Evolutionary conservation across 2,113 vertebrate species (phyloP), one percentile per base, ranked within the genome.

Genomic region (Oryctolagus cuniculus): DNA sequence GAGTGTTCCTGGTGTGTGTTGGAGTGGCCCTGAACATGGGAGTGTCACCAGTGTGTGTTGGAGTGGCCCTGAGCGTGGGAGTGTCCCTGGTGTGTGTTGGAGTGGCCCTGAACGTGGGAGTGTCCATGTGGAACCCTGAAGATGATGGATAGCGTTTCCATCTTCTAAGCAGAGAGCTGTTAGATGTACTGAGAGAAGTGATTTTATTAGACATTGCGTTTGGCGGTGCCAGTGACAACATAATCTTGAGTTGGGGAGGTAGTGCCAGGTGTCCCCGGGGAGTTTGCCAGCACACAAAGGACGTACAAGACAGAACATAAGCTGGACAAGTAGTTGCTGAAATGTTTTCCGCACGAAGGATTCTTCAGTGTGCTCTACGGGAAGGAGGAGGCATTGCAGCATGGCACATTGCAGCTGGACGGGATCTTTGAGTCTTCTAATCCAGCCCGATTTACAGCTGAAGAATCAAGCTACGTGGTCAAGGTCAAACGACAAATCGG

Each of bases 191-290:
- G 53, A 64, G 61, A 92, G 67, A 90, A 90, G n/a, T 79, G 19
- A 64, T 78, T 95, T 80, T 95, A 61, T 61, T 78, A 73, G 78
- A 92, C 87, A 73, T 90, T 84, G 25, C 66, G 0, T 70, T 95
- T 77, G 72, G 15, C n/a, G n/a, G 27, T 67, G 55, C 93, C 53
- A 64, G 12, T 63, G 69, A 49, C 73, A 79, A 27, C 51, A 13
- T 36, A 82, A 9, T 82, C 51, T 74, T 53, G 15, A 36, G 84
- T 87, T 55, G 19, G 53, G 87, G 36, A 69, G 66, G 22, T 74
- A 13, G 70, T 63, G 25, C 85, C 93, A 80, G 81, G 34, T 79
- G 0, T 53, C n/a, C 49, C 49, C 53, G 13, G 29, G 86, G 69
- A 58, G 10, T 81, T 63, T 78, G 51, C 63, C 87, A 93, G 21